Evolutionary conservation across 2,888 invertebrate species (phyloP), one percentile per base, ranked within the genome.

Genomic region (Liopterus haemorrhoidalis): DNA sequence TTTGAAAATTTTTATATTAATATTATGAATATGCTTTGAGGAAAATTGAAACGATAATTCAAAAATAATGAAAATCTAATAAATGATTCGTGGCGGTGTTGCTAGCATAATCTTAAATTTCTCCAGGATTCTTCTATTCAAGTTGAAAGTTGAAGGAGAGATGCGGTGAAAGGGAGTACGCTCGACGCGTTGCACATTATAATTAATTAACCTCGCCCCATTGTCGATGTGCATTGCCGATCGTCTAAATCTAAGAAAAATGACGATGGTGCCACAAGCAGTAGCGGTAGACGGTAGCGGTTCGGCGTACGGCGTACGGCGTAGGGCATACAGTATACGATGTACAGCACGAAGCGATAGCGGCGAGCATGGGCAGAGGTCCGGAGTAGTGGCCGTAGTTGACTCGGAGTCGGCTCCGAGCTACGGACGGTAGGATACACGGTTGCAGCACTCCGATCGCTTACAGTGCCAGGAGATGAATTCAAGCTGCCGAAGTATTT

Each of bases 181-280:
- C 31, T 44, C 44, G 45, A 22, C 39, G 45, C 39, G 38, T 20
- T 39, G 39, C 45, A 45, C 45, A 45, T 45, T 39, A 45, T 45
- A 45, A 45, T 45, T 45, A 45, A 45, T 45, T 45, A 39, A 45
- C 45, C 31, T 45, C 22, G 45, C 45, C 24, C 45, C 38, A 45
- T 45, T 45, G 45, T 45, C 45, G 25, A 39, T 63, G 61, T 64
- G 64, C 62, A 61, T 62, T 59, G 60, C 51, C 63, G 60, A 60
- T 64, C 39, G 37, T 37, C 44, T 44, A 44, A 38, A 37, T 44
- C 44, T 33, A 45, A 45, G 45, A 45, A 45, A 45, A 45, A 45
- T 45, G 45, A 45, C 39, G 45, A 45, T 39, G 24, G 20, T 45
- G 45, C 39, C 45, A 45, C 39, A 39, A 39, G 39, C 45, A 45